Percentiles rank a stretch among this genome's conserved stretches.
phyloP scores from a whole-genome alignment of 1,140 invertebrate species.

The Eriocheir sinensis region DNA sequence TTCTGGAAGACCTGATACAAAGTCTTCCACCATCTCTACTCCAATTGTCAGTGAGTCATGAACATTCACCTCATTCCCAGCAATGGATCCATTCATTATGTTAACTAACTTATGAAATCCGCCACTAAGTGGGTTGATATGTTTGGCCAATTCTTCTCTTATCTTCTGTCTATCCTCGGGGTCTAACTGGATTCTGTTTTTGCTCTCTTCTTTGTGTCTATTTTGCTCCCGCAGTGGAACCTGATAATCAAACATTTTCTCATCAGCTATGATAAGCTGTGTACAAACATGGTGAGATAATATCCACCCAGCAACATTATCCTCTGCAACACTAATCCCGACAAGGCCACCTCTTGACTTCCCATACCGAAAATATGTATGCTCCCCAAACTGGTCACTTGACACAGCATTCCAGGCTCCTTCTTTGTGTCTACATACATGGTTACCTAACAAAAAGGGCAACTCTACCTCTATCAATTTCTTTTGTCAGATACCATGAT shows the following conservation, averaged over 20 bases:
- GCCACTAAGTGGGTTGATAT: not conserved
- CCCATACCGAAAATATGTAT: constrained; percentile 8
- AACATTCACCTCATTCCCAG: not conserved
- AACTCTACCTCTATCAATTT: no score
- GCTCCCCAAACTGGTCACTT: not conserved
- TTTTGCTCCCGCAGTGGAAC: not conserved
- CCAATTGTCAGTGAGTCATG: not conserved
- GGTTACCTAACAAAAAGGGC: not conserved
- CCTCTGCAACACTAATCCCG: not conserved
- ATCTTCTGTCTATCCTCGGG: not conserved
- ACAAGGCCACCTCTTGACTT: constrained; percentile 36
- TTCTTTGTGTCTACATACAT: not conserved
- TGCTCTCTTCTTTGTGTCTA: constrained; percentile 32
- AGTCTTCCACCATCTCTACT: not conserved
- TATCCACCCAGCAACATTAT: not conserved
- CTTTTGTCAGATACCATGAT: not conserved
- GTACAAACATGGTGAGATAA: constrained; percentile 31
- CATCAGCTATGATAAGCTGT: not conserved
- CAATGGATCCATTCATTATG: not conserved
- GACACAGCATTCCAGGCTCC: not conserved
- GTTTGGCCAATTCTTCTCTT: not conserved
- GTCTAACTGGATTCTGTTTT: not conserved
- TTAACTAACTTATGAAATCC: not conserved
- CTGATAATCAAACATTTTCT: constrained; percentile 14
- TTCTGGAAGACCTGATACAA: not conserved